phyloP scores from a whole-genome alignment of 2,888 invertebrate genomes.

The Tipula confusa region DNA sequence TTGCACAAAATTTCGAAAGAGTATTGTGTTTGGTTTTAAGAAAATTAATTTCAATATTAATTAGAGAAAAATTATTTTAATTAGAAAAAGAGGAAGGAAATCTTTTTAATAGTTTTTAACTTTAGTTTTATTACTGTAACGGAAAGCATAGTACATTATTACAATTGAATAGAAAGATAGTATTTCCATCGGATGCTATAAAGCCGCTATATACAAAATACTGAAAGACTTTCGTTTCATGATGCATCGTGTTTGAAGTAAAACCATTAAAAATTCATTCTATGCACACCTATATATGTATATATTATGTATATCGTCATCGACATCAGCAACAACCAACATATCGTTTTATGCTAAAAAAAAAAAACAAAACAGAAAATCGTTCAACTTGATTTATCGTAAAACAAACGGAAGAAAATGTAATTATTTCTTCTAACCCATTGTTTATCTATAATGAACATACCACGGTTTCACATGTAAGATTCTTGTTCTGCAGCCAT shows the following conservation, averaged over 20 bases:
- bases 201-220: neutral
- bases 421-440: slow-evolving; percentile 25
- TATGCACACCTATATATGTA: too few species aligned
- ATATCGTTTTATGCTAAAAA: neutral
- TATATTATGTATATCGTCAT: neutral
- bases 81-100: neutral
- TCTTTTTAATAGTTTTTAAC: neutral
- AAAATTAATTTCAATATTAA: neutral
- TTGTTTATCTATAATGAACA: slow-evolving; percentile 20
- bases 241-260: neutral
- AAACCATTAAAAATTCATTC: neutral
- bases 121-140: neutral
- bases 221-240: neutral
- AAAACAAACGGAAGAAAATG: slow-evolving; percentile 25
- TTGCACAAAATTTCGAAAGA: neutral
- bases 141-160: neutral
- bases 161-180: neutral
- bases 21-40: neutral
- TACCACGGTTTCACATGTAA: neutral
- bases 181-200: neutral
- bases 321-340: neutral
- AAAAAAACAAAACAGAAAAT: neutral
- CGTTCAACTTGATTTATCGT: neutral
- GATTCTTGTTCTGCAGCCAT: neutral
- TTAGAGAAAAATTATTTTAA: neutral